These are phyloP conservation scores for Ecliptopera silaceata DNA, from an alignment of 2,888 invertebrate species.

Conservation along the genomic window DNA sequence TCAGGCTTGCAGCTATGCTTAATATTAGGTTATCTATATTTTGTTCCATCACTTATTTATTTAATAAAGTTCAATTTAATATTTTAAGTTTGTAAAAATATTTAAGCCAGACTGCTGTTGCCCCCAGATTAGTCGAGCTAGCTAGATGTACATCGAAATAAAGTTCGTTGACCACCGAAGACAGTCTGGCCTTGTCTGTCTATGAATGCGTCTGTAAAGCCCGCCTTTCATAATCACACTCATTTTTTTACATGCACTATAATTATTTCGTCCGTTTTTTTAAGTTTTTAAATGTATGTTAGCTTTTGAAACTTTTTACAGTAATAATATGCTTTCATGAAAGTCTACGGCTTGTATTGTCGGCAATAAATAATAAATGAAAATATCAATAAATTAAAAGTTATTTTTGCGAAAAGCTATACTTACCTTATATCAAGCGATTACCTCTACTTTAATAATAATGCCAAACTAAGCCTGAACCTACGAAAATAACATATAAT, in stretches of 20 bases:
- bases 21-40: too few relatives aligned
- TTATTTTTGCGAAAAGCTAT: too few relatives aligned
- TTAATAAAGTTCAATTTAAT: slow-evolving; percentile 26
- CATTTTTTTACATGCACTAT: slow-evolving; percentile 17
- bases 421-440: too few relatives aligned
- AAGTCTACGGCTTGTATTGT: too few relatives aligned
- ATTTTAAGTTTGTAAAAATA: slow-evolving; percentile 41
- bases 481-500: too few relatives aligned
- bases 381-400: too few relatives aligned
- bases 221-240: slow-evolving; percentile 34
- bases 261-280: slow-evolving; percentile 17
- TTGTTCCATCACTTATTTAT: too few relatives aligned
- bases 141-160: slow-evolving; percentile 52
- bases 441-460: too few relatives aligned
- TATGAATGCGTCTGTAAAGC: slow-evolving; percentile 51
- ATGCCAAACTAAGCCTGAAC: too few relatives aligned
- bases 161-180: slow-evolving; percentile 64
- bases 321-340: too few relatives aligned
- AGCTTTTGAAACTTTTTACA: neutral
- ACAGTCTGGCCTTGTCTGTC: slow-evolving; percentile 68
- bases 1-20: too few relatives aligned
- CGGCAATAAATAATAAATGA: too few relatives aligned
- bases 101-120: slow-evolving; percentile 53
- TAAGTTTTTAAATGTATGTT: slow-evolving; percentile 1
- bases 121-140: slow-evolving; percentile 34